Conservation (phyloP, 1,140 invertebrate species). For the Oscheius sp. region DNA sequence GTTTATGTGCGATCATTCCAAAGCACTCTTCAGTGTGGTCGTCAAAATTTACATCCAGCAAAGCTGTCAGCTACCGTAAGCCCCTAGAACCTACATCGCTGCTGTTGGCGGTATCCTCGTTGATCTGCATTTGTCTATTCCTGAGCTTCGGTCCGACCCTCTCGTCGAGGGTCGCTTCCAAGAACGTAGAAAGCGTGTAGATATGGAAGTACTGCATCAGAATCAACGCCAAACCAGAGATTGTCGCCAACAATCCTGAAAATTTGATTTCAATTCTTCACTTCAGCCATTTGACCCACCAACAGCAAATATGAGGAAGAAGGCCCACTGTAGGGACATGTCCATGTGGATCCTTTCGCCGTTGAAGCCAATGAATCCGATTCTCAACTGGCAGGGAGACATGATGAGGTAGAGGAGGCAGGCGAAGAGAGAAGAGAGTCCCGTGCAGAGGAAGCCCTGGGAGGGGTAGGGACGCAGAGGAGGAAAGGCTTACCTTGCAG, state of each 20-base stretch:
- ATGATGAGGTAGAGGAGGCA: conserved; percentile 49
- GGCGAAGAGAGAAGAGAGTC: conserved; percentile 45
- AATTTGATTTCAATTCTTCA: conserved; percentile 8
- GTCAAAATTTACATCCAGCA: no score
- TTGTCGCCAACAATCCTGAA: conserved; percentile 53
- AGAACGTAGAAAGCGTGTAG: conserved; percentile 54
- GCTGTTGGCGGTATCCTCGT: conserved; percentile 23
- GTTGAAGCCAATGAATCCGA: conserved; percentile 46
- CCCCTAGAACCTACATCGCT: neutral
- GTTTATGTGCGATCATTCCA: no score
- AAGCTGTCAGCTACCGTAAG: neutral
- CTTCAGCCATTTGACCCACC: conserved; percentile 35
- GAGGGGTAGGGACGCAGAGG: neutral
- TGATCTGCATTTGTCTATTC: neutral
- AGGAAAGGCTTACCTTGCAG: conserved; percentile 19
- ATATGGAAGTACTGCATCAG: conserved; percentile 54
- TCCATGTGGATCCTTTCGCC: conserved; percentile 29
- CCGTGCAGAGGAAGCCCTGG: conserved; percentile 51
- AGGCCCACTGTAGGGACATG: conserved; percentile 47
- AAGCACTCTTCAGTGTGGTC: no score
- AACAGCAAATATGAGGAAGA: conserved; percentile 53
- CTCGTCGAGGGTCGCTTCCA: conserved; percentile 48
- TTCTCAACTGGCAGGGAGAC: conserved; percentile 44
- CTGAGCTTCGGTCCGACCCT: conserved; percentile 46
- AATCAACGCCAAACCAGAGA: conserved; percentile 39